Base-by-base conservation (phyloP, 1,140 invertebrate species). In the Trichonephila clavipes region DNA sequence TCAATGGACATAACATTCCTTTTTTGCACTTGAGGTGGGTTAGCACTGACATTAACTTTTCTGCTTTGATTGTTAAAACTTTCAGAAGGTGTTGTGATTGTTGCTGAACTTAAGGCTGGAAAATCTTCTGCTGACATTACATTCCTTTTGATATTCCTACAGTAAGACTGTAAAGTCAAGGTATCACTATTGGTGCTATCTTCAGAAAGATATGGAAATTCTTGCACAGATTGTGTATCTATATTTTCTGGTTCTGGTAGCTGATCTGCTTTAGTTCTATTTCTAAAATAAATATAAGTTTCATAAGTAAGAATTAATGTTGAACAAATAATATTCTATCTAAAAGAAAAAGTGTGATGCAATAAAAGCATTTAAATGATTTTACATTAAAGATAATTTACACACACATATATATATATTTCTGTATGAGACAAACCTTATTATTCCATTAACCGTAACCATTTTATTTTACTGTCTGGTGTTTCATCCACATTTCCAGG, bases 171-270 rank as follows among this genome's bases (percentile, higher is more conserved):
- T 24, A 88, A 40, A 64, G 90, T 44, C n/a, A 83, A 64, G 10
- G 82, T 72, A 58, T 51, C 69, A 12, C 34, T 85, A 21, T 28
- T 85, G 14, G 40, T 8, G 44, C n/a, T 69, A 62, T 93, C 92
- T 93, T 93, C 92, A 88, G 92, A 93, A 62, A 93, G 92, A 69
- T 81, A 93, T n/a, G 92, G 92, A 81, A 93, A 93, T 51, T 93
- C 92, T 82, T 88, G 86, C 2, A 85, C 77, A 19, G 92, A 93
- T 5, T 88, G 85, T 12, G 92, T 93, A 62, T 93, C 28, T 3
- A 93, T 19, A 44, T 72, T 87, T 81, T 93, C 92, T 61, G n/a
- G 18, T 88, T 88, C 92, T 16, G 58, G 34, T 59, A 58, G 62
- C 2, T 21, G n/a, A 58, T 28, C 40, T 82, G 89, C 21, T 59